Base-by-base conservation (phyloP, 2,888 invertebrate species). In the Nebria salina region DNA sequence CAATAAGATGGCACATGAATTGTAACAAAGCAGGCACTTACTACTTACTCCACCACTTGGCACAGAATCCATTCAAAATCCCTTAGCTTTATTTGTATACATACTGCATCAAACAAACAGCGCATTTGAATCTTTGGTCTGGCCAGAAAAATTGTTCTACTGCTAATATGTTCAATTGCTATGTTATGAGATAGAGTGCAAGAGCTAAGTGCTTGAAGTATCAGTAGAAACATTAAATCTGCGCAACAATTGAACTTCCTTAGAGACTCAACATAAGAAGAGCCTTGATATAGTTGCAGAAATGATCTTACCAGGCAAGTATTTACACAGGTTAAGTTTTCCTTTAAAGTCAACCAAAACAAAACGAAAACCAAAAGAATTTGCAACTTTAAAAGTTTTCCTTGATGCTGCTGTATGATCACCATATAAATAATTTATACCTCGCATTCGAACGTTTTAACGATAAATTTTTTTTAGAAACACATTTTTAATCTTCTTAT, bases 281-380 rank as follows among this genome's bases (percentile, higher is more conserved):
- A 13, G 73, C 42, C 15, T 73, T 73, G 34, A 73, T 42, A 2
- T 41, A 1, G 73, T 26, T 73, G 13, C 15, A 41, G 41, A 41
- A 41, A 43, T 20, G 73, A 73, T 15, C 42, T 73, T 73, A 42
- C 43, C 73, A 73, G 7, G 8, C 73, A 15, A 42, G 73, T 73
- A 73, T 13, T 9, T 34, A 41, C 41, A 73, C 73, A 41, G 73
- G 41, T 41, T 73, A 42, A 11, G 73, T 42, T 73, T 73, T 41
- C 73, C 42, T 73, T 42, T 43, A 34, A 73, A 73, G 9, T 41
- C 43, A 73, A 8, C 20, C 73, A 13, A 73, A 26, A 13, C 4
- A 41, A 73, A 73, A 41, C 43, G 15, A 8, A 13, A 11, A 11
- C 3, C 11, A 70, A 20, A 70, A 70, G 8, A 66, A 20, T 66